Evolutionary conservation across 1,140 invertebrate genomes (phyloP).

Genomic region (Nasonia vitripennis): DNA sequence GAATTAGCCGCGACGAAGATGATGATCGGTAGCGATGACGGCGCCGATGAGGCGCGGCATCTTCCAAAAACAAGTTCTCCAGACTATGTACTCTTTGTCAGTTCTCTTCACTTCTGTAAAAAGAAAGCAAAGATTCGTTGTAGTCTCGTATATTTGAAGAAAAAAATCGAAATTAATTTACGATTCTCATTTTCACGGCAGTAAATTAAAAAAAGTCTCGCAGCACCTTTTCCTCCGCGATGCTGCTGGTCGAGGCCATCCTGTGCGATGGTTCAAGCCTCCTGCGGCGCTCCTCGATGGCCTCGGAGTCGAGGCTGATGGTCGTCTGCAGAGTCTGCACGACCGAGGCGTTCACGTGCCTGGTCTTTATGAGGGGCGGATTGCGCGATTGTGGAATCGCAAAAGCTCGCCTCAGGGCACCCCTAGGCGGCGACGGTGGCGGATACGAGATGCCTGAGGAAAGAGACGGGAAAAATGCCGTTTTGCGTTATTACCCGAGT

Average conservation of each 20-base stretch:
- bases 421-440: slow-evolving; percentile 84
- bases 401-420: slow-evolving; percentile 80
- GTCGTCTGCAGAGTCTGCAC: slow-evolving; percentile 64
- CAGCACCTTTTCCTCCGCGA: slow-evolving; percentile 68
- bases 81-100: not conserved
- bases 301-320: slow-evolving; percentile 68
- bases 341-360: slow-evolving; percentile 74
- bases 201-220: slow-evolving; percentile 19
- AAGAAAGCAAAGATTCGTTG: too few species aligned
- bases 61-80: not conserved
- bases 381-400: slow-evolving; percentile 84
- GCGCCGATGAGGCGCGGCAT: not conserved
- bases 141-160: not conserved
- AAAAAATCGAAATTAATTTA: slow-evolving; percentile 33
- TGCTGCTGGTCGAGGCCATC: slow-evolving; percentile 69
- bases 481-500: not conserved
- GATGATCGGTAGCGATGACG: slow-evolving; percentile 1
- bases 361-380: slow-evolving; percentile 83
- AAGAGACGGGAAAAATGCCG: not conserved
- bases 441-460: slow-evolving; percentile 82
- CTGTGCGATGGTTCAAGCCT: slow-evolving; percentile 68
- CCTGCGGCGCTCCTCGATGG: slow-evolving; percentile 69
- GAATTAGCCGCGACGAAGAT: not conserved
- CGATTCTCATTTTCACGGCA: too few species aligned
- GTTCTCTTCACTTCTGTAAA: slow-evolving; percentile 59